phyloP scores from a whole-genome alignment of 2,113 vertebrate genomes.

The Xenopus laevis region DNA sequence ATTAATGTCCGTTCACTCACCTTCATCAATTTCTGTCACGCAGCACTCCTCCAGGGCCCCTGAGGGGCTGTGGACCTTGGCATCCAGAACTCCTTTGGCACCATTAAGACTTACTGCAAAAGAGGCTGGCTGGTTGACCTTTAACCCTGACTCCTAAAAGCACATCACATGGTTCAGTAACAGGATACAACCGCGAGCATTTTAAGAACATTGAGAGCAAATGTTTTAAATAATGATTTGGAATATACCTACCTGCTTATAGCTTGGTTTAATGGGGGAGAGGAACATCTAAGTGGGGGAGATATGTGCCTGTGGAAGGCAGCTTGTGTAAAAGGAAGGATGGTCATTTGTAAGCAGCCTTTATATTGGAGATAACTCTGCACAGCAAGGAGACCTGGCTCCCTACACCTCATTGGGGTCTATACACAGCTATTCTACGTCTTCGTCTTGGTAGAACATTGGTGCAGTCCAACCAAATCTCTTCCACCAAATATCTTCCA shows the following conservation, averaged over 20 bases:
- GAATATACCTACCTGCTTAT: slow-evolving; percentile 52
- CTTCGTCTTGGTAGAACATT: too few relatives aligned
- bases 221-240: too few relatives aligned
- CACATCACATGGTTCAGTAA: slow-evolving; percentile 50
- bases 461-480: too few relatives aligned
- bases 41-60: slow-evolving; percentile 86
- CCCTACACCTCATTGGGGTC: too few relatives aligned
- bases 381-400: too few relatives aligned
- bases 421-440: too few relatives aligned
- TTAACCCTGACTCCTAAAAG: slow-evolving; percentile 88
- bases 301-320: slow-evolving; percentile 29
- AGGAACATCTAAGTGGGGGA: slow-evolving; percentile 39
- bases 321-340: neutral
- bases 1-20: slow-evolving; percentile 57
- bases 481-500: too few relatives aligned
- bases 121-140: slow-evolving; percentile 91
- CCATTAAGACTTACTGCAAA: slow-evolving; percentile 92
- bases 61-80: slow-evolving; percentile 89
- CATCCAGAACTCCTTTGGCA: slow-evolving; percentile 84
- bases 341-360: neutral
- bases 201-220: too few relatives aligned
- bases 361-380: too few relatives aligned
- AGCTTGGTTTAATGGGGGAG: slow-evolving; percentile 60
- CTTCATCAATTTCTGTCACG: slow-evolving; percentile 87
- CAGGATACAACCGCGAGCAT: neutral